Percentiles rank a stretch among this genome's conserved stretches.
phyloP scores from a whole-genome alignment of 2,888 invertebrate species.

The Ochlodes sylvanus region DNA sequence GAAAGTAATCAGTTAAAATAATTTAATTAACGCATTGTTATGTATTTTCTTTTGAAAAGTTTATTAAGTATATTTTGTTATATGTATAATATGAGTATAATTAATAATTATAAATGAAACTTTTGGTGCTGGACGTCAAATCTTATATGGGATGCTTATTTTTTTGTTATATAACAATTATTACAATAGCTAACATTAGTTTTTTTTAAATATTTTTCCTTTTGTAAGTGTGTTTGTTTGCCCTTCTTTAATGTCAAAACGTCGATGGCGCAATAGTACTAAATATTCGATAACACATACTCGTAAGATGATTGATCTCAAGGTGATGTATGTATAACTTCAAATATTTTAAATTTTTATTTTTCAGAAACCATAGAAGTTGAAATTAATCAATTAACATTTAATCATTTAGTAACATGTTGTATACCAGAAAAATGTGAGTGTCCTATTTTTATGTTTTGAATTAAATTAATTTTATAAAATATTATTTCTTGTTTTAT shows the following conservation, averaged over 20 bases:
- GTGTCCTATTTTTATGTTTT: constrained; percentile 6
- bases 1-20: not conserved
- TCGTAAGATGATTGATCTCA: too few relatives aligned
- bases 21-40: not conserved
- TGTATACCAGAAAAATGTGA: not conserved
- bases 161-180: constrained; percentile 10
- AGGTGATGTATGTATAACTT: too few relatives aligned
- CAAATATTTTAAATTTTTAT: too few relatives aligned
- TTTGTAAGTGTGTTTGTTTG: too few relatives aligned
- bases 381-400: too few relatives aligned
- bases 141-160: constrained; percentile 15
- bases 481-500: not conserved
- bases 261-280: too few relatives aligned
- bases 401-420: not conserved
- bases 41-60: not conserved
- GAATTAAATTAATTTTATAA: constrained; percentile 5
- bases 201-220: too few relatives aligned
- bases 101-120: constrained; percentile 17
- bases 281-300: too few relatives aligned
- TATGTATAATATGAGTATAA: constrained; percentile 15
- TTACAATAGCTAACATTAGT: not conserved
- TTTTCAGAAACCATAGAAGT: too few relatives aligned
- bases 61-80: constrained; percentile 24
- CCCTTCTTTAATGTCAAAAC: too few relatives aligned
- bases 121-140: constrained; percentile 22